phyloP scores from a whole-genome alignment of 2,888 invertebrate genomes.

The Branchellion lobata region DNA sequence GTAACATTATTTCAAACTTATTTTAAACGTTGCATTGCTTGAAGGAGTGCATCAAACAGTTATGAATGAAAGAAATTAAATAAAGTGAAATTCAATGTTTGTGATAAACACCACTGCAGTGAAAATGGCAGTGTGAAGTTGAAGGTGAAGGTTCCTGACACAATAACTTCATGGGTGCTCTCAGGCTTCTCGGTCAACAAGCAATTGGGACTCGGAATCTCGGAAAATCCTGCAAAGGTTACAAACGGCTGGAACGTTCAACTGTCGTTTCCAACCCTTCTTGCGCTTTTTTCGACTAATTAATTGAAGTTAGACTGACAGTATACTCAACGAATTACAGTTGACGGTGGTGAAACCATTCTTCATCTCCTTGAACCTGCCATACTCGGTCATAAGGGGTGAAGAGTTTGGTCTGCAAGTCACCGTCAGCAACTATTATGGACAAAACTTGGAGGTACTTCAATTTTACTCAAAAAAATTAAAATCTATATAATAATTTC shows the following conservation, averaged over 20 bases:
- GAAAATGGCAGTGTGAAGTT: neutral
- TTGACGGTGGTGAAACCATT: slow-evolving; percentile 75
- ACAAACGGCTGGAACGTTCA: too few relatives aligned
- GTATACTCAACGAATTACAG: slow-evolving; percentile 25
- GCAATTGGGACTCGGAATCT: slow-evolving; percentile 74
- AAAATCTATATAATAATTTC: too few relatives aligned
- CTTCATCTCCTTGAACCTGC: slow-evolving; percentile 81
- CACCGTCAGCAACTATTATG: slow-evolving; percentile 78
- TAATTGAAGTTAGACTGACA: too few relatives aligned
- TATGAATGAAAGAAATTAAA: too few relatives aligned
- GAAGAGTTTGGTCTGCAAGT: slow-evolving; percentile 86
- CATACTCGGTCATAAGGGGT: slow-evolving; percentile 81
- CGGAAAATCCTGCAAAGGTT: slow-evolving; percentile 62
- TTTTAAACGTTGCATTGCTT: too few relatives aligned
- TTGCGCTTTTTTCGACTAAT: too few relatives aligned
- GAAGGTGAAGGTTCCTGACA: slow-evolving; percentile 64
- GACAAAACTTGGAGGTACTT: neutral
- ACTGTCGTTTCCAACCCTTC: too few relatives aligned
- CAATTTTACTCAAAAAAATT: too few relatives aligned
- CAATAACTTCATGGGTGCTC: slow-evolving; percentile 80
- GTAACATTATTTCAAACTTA: too few relatives aligned
- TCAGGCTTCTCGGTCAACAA: slow-evolving; percentile 80
- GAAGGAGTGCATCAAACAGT: neutral
- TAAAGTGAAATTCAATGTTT: too few relatives aligned
- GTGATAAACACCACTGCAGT: neutral